Conservation (phyloP, 2,113 vertebrate genomes). For the Oryzias melastigma region DNA sequence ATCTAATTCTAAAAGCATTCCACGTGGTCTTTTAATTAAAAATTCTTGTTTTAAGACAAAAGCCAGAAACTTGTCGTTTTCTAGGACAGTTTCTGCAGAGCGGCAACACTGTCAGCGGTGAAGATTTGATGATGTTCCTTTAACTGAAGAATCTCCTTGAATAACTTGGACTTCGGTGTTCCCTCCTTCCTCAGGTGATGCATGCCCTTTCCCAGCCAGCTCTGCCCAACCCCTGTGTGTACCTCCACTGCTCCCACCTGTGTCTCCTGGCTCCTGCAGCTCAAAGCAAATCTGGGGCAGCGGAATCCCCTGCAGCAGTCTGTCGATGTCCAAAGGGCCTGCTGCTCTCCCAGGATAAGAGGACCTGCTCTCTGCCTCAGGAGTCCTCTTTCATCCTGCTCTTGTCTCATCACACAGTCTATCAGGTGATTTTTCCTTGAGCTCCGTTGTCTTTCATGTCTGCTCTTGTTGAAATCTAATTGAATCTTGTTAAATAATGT, state of each 20-base stretch:
- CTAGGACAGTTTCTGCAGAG: too few relatives aligned
- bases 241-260: conserved; percentile 79
- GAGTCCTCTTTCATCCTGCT: conserved; percentile 82
- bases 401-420: conserved; percentile 60
- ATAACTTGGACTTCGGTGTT: background rate
- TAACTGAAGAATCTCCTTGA: too few relatives aligned
- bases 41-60: too few relatives aligned
- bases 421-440: conserved; percentile 74
- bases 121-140: too few relatives aligned
- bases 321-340: conserved; percentile 81
- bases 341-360: conserved; percentile 73
- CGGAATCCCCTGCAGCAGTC: conserved; percentile 37
- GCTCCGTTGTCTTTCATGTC: too few relatives aligned
- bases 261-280: conserved; percentile 79
- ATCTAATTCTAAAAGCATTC: too few relatives aligned
- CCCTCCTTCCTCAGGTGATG: conserved; percentile 56
- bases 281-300: background rate
- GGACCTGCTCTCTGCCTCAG: conserved; percentile 70
- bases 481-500: background rate
- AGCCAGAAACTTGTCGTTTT: too few relatives aligned
- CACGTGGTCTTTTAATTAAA: too few relatives aligned
- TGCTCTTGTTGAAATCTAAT: background rate
- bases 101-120: too few relatives aligned
- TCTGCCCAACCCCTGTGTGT: conserved; percentile 73
- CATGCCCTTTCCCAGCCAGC: conserved; percentile 75